Base-by-base conservation (phyloP, 2,797 vertebrate species). In the Lutjanus argentimaculatus region DNA sequence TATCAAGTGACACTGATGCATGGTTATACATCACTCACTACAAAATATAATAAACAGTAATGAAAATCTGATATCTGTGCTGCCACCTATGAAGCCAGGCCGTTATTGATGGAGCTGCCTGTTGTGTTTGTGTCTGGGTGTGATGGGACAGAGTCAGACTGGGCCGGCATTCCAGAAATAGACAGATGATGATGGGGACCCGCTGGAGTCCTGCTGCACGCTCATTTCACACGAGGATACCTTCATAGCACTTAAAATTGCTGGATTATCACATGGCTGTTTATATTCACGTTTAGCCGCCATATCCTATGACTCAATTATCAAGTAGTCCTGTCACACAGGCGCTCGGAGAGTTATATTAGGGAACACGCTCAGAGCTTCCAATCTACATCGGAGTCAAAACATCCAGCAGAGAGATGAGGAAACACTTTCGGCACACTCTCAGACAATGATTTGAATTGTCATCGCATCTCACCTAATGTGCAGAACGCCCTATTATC, bases 261-360 rank as follows among this genome's bases (percentile, higher is more conserved):
- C 92, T 92, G 94, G 93, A 95, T 96, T 95, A 96, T 95, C 92
- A 75, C 88, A 79, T 89, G 49, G 82, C 94, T 90, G 90, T 95
- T 95, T 95, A 93, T 95, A 92, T 93, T 93, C 91, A 87, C 65
- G 81, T 89, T 92, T 92, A 94, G 91, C 89, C 55, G 82, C 92
- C 91, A 90, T 87, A 94, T 95, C 91, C 93, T 90, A 58, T 88
- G 93, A 95, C 93, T 94, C 94, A 95, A 95, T 94, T 94, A 95
- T 95, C 92, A 93, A 89, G 88, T 92, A 45, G 87, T 76, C 61
- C 86, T 92, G 91, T 87, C 91, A 84, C 89, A 88, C 75, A 89
- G 85, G 84, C 77, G 68, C 92, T 88, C 70, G 3, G 42, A 80
- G 88, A 87, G 93, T 88, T 94, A 94, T 92, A 94, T 92, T 89